phyloP scores from a whole-genome alignment of 2,113 vertebrate genomes.

The Thymallus thymallus region DNA sequence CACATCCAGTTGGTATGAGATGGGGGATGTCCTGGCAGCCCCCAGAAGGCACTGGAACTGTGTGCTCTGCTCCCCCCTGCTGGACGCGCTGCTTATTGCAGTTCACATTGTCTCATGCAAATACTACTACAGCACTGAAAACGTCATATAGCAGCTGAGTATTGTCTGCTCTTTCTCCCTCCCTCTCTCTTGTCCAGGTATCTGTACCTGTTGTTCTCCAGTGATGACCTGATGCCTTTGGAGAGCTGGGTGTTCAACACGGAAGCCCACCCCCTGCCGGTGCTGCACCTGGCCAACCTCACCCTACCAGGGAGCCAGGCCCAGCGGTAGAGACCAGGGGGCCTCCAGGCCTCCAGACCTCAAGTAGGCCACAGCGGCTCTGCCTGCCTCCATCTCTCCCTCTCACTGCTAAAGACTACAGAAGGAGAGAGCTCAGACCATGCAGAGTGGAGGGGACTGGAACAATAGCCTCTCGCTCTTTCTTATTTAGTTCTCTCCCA shows the following conservation, averaged over 20 bases:
- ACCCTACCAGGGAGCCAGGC: slow-evolving; percentile 90
- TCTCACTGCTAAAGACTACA: background rate
- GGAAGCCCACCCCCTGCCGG: slow-evolving; percentile 94
- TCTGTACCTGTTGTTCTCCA: slow-evolving; percentile 96
- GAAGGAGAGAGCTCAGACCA: background rate
- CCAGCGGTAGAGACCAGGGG: slow-evolving; percentile 76
- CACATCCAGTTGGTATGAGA: no score
- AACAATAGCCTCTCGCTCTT: background rate
- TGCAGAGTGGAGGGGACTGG: slow-evolving; percentile 19
- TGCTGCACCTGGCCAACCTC: slow-evolving; percentile 91
- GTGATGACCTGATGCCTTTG: slow-evolving; percentile 92
- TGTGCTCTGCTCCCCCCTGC: slow-evolving; percentile 51
- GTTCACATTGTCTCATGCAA: background rate
- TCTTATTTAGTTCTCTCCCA: slow-evolving; percentile 8
- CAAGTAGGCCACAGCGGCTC: background rate
- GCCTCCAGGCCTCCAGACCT: background rate
- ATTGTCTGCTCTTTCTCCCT: no score
- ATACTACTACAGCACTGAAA: background rate
- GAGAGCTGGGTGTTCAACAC: slow-evolving; percentile 99
- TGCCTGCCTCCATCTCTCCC: background rate
- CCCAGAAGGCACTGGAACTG: background rate
- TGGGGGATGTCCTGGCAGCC: no score
- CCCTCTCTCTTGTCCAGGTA: slow-evolving; percentile 75
- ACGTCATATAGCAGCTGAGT: background rate
- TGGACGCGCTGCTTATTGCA: slow-evolving; percentile 15